Base-by-base conservation (phyloP, 37 sponge, comb jelly and placozoan species). In the Beroe ovata region DNA sequence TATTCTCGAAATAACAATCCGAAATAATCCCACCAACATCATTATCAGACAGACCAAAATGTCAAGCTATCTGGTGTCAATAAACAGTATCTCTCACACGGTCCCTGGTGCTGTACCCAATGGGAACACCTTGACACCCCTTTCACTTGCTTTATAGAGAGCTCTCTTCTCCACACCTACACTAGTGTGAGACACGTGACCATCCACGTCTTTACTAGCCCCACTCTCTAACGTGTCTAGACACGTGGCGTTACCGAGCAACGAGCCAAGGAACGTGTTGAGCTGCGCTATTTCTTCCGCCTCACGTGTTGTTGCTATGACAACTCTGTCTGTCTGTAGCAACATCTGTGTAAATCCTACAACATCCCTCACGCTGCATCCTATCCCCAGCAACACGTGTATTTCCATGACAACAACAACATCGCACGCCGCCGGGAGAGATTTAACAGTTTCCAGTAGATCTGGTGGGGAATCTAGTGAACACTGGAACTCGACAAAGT, bases 71-170 rank as follows among this genome's bases (percentile, higher is more conserved):
- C n/a, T n/a, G n/a, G n/a, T n/a, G n/a, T n/a, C n/a, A n/a, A n/a
- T n/a, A n/a, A n/a, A n/a, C n/a, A n/a, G n/a, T n/a, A n/a, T n/a
- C n/a, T n/a, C 36, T 77, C 84, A 77, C 54, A 77, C 84, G 41
- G 84, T 77, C 23, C 84, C 84, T 4, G 84, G 84, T 1, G 84
- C 41, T 23, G 84, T 77, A 0, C 84, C 84, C 23, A 77, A 28
- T n/a, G 84, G 84, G 54, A 77, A 77, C 18, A 77, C 84, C 84
- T 40, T 77, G 18, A 77, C 26, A 28, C 84, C 84, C 28, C 84
- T 77, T 54, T 77, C 84, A 40, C 38, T 36, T 1, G 38, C 54
- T 54, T 77, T 77, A 41, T 77, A 77, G 25, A 77, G 47, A 0
- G 47, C 84, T 26, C 3, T 39, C 8, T 36, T 77, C 4, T 22